Conservation (phyloP, 2,888 invertebrate genomes). For the Adineta ricciae region DNA sequence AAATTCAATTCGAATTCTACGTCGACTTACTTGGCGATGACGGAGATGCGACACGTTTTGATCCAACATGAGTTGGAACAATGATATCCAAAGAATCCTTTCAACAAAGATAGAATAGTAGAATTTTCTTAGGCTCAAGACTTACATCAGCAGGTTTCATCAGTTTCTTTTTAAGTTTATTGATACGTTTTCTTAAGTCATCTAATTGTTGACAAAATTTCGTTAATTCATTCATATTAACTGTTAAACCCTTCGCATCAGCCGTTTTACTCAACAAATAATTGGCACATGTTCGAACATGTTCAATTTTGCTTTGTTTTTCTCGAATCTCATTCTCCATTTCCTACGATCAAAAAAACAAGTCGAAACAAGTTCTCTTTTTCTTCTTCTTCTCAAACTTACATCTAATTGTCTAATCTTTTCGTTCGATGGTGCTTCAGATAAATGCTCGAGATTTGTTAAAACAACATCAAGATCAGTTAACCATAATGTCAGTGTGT, state of each 20-base stretch:
- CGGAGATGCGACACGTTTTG: not conserved
- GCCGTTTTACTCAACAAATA: slow-evolving; percentile 4
- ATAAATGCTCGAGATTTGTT: slow-evolving; percentile 14
- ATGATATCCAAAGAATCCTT: not conserved
- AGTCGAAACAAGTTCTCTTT: no score
- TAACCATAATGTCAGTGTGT: slow-evolving; percentile 4
- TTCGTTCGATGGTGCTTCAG: slow-evolving; percentile 5
- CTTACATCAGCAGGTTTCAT: not conserved
- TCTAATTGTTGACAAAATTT: slow-evolving; percentile 16
- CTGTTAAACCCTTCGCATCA: slow-evolving; percentile 1
- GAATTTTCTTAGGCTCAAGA: no score
- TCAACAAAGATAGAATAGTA: not conserved
- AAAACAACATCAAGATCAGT: slow-evolving; percentile 12
- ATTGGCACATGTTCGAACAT: slow-evolving; percentile 17
- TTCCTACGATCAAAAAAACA: not conserved
- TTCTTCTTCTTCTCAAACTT: no score
- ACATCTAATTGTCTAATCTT: slow-evolving; percentile 12
- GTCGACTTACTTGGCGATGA: not conserved
- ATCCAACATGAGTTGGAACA: not conserved
- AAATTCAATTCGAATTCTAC: no score
- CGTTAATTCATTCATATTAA: slow-evolving; percentile 11
- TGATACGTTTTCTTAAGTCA: not conserved
- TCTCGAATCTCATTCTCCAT: slow-evolving; percentile 13
- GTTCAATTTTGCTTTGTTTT: slow-evolving; percentile 10
- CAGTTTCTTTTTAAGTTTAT: not conserved